Conservation (phyloP, 2,888 invertebrate species). For the Cantharis lateralis region DNA sequence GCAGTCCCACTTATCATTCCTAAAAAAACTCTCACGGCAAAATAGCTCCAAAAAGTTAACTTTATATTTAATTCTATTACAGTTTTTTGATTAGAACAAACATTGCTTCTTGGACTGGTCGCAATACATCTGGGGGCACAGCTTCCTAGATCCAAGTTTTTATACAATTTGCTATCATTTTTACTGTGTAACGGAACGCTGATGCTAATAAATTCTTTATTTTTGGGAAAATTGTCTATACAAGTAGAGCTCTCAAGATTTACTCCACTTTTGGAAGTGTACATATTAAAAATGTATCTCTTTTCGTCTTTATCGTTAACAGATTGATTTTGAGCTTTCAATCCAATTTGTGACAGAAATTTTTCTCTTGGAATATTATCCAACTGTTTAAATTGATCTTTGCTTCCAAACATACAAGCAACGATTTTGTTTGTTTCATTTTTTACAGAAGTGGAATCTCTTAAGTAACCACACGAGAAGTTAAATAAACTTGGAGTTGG, state of each 20-base stretch:
- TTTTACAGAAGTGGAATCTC: not conserved
- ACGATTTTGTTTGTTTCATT: not conserved
- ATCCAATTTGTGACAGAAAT: conserved; percentile 1
- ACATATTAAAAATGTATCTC: conserved; percentile 35
- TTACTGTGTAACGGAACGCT: conserved; percentile 54
- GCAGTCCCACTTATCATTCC: conserved; percentile 75
- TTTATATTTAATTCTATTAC: conserved; percentile 66
- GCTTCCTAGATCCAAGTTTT: conserved; percentile 52
- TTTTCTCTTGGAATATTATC: not conserved
- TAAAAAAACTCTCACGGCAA: conserved; percentile 65
- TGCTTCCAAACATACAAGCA: conserved; percentile 19
- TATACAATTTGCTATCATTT: conserved; percentile 51
- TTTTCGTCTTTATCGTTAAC: conserved; percentile 41
- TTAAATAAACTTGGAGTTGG: conserved; percentile 63
- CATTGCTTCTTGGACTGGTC: conserved; percentile 59
- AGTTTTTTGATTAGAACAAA: conserved; percentile 66
- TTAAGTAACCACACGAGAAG: conserved; percentile 43
- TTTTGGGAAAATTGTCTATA: conserved; percentile 48
- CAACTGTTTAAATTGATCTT: conserved; percentile 4
- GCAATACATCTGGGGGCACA: conserved; percentile 67
- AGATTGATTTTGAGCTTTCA: conserved; percentile 25
- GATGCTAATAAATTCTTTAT: conserved; percentile 53
- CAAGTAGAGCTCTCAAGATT: conserved; percentile 36
- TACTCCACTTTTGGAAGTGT: conserved; percentile 34
- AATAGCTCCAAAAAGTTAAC: conserved; percentile 75